A percentile compares a stretch with the other conserved stretches of the same genome.
phyloP scores from a whole-genome alignment of 2,888 invertebrate species.

The Oegoconia quadripuncta region DNA sequence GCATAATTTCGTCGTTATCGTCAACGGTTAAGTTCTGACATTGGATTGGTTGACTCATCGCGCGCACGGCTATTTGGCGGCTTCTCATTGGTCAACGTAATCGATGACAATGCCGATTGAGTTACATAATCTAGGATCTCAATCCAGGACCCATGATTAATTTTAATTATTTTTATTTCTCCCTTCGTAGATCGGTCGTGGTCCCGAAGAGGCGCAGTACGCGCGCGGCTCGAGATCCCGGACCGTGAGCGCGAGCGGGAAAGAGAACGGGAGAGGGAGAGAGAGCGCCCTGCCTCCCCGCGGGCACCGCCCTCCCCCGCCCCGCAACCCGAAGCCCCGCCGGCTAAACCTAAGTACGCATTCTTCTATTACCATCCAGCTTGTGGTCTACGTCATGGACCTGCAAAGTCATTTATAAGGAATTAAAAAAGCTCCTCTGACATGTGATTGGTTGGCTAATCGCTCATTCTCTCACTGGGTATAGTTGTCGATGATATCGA shows the following conservation, averaged over 20 bases:
- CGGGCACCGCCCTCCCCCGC: constrained; percentile 22
- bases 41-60: too few species aligned
- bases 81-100: too few species aligned
- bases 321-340: constrained; percentile 26
- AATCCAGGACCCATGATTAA: neutral
- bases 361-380: neutral
- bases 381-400: too few species aligned
- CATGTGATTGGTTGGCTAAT: too few species aligned
- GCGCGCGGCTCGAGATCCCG: constrained; percentile 90
- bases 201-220: constrained; percentile 86
- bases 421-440: too few species aligned
- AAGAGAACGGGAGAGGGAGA: constrained; percentile 80
- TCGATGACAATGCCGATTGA: too few species aligned
- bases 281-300: constrained; percentile 35
- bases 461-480: too few species aligned
- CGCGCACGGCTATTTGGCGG: too few species aligned
- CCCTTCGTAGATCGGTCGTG: constrained; percentile 94
- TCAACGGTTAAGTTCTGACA: too few species aligned
- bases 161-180: neutral
- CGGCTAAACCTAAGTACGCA: constrained; percentile 60
- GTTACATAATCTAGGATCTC: too few species aligned
- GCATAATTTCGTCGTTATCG: too few species aligned
- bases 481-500: too few species aligned
- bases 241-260: constrained; percentile 87
- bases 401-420: neutral